Evolutionary conservation across 2,113 vertebrate species (phyloP).

Genomic region (Struthidea cinerea): DNA sequence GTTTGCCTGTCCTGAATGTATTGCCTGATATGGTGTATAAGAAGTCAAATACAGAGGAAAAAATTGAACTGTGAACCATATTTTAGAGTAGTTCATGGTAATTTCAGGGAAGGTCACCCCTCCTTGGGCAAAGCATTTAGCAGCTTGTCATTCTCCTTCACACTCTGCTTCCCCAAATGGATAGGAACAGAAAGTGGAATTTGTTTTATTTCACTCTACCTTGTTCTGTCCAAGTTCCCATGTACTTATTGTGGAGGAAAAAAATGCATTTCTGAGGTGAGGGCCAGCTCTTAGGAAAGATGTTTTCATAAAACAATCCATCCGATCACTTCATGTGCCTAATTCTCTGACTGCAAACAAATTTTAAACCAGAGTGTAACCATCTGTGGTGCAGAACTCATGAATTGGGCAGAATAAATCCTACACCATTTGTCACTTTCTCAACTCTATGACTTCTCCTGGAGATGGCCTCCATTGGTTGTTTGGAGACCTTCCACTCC

Average conservation of each 20-base stretch:
- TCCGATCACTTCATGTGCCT: not conserved
- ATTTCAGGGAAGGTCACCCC: not conserved
- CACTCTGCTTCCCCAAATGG: not conserved
- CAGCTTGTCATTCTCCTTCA: not conserved
- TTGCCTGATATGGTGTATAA: not conserved
- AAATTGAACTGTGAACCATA: not conserved
- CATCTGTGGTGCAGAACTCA: not conserved
- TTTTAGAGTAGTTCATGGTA: not conserved
- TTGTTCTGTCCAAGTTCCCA: not conserved
- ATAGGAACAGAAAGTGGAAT: not conserved
- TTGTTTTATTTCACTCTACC: not conserved
- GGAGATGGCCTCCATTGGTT: not conserved
- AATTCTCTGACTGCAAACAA: not conserved
- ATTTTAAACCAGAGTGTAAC: not conserved
- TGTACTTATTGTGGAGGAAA: not conserved
- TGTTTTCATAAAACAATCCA: not conserved
- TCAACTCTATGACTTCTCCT: not conserved
- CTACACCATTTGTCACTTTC: not conserved
- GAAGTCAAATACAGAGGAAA: not conserved
- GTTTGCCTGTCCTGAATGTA: not conserved
- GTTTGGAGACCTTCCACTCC: not conserved
- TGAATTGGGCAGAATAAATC: not conserved
- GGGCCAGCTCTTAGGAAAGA: not conserved
- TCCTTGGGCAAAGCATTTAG: not conserved
- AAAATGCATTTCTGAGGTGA: not conserved